Evolutionary conservation across 2,797 vertebrate species (phyloP), one percentile per base, ranked within the genome.

Genomic region (Melanotaenia parkinsoni): DNA sequence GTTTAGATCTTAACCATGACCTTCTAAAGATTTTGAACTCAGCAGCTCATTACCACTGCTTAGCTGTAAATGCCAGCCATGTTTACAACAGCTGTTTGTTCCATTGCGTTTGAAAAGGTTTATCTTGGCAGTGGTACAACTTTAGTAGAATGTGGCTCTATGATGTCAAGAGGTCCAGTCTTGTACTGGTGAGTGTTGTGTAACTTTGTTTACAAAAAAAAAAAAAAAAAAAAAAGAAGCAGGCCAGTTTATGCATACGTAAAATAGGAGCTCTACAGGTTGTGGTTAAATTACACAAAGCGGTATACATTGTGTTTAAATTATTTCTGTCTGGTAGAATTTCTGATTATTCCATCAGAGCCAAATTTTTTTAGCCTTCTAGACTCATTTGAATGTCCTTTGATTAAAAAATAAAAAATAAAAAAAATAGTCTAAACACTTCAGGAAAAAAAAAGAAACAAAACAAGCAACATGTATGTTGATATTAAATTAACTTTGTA

Each of bases 11-110:
- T 0, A 67, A n/a, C 43, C 43, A 18, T 18, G 40, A 70, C 54
- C 69, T 63, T 32, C 10, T 38, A 58, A 18, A 28, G 32, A 51
- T 70, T 30, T 16, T 58, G 63, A 63, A 59, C 58, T 69, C 63
- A 65, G 43, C 62, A 70, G 74, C 65, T 79, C 58, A 67, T 84
- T 73, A 50, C 3, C 24, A 66, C 47, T 0, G 18, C 54, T 66
- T 28, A 67, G 22, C 38, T 67, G 54, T 79, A 71, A 77, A 74
- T 18, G 0, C 43, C 38, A 14, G n/a, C 5, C 59, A 43, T 35
- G 3, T 58, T 62, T n/a, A 66, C 65, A 70, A 63, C 67, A 69
- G 61, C 60, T 67, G 74, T 40, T 40, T 58, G n/a, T 63, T 67
- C 26, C 7, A 28, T 11, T 57, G 5, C n/a, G 24, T n/a, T n/a